Conservation (phyloP, 2,888 invertebrate species). For the Platynereis dumerilii region DNA sequence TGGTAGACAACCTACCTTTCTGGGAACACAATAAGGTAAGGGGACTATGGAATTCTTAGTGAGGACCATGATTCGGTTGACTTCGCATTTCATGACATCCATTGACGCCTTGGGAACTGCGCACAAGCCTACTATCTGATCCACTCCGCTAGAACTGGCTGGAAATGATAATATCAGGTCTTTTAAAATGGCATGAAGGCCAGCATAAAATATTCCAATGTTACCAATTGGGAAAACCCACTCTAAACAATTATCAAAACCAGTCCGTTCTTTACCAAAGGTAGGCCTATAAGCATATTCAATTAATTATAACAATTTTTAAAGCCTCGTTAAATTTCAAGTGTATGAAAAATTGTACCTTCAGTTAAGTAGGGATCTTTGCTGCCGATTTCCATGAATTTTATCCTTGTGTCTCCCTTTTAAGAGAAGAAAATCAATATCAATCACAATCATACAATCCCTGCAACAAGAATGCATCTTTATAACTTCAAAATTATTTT, state of each 20-base stretch:
- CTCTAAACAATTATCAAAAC: too few species aligned
- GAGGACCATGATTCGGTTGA: conserved; percentile 86
- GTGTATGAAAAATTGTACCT: neutral
- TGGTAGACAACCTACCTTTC: conserved; percentile 81
- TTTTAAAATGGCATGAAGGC: neutral
- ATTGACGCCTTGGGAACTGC: conserved; percentile 89
- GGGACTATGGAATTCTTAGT: conserved; percentile 87
- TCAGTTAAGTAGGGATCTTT: conserved; percentile 62
- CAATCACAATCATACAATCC: neutral
- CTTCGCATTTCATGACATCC: conserved; percentile 96
- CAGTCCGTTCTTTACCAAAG: too few species aligned
- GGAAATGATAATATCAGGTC: conserved; percentile 9
- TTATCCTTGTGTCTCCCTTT: conserved; percentile 82
- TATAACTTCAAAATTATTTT: too few species aligned
- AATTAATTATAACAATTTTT: too few species aligned
- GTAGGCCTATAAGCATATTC: too few species aligned
- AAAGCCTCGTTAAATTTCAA: too few species aligned
- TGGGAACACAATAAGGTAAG: conserved; percentile 91
- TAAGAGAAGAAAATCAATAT: conserved; percentile 3
- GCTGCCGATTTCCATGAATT: conserved; percentile 88
- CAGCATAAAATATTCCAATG: neutral
- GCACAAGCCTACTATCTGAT: conserved; percentile 93
- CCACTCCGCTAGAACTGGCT: conserved; percentile 80
- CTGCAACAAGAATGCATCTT: too few species aligned
- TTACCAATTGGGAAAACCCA: too few species aligned